Conservation (phyloP, 2,797 vertebrate species). For the Enteromius argenteus region DNA sequence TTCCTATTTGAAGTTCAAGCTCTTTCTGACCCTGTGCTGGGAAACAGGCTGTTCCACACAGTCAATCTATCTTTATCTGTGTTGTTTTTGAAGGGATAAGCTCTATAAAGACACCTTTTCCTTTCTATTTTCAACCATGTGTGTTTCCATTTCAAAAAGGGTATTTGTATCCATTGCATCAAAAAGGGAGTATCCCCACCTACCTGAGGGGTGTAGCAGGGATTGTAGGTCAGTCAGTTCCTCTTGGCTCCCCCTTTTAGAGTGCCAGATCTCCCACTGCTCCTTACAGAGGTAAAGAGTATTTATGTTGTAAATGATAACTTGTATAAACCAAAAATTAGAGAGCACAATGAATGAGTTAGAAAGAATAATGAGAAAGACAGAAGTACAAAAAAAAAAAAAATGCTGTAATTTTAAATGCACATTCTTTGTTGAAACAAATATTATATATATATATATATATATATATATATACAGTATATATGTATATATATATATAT, state of each 20-base stretch:
- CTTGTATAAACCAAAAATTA: constrained; percentile 9
- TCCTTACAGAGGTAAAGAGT: constrained; percentile 33
- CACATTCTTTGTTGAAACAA: neutral
- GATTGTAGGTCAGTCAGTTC: constrained; percentile 57
- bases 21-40: constrained; percentile 64
- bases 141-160: constrained; percentile 82
- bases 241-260: constrained; percentile 48
- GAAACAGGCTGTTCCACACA: constrained; percentile 66
- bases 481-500: no score
- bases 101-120: constrained; percentile 81
- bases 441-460: no score
- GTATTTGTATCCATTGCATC: constrained; percentile 76
- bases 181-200: constrained; percentile 75
- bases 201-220: constrained; percentile 59
- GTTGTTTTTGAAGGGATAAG: constrained; percentile 79
- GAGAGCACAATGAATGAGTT: neutral
- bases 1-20: constrained; percentile 67
- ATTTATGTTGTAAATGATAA: constrained; percentile 31
- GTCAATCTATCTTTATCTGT: constrained; percentile 70
- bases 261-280: constrained; percentile 70
- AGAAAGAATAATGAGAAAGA: neutral
- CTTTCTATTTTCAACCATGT: constrained; percentile 72
- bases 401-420: neutral
- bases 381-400: neutral
- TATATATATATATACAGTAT: no score